Percentiles rank a stretch among this genome's conserved stretches.
phyloP scores from a whole-genome alignment of 2,888 invertebrate genomes.

The Eupithecia pulchellata region DNA sequence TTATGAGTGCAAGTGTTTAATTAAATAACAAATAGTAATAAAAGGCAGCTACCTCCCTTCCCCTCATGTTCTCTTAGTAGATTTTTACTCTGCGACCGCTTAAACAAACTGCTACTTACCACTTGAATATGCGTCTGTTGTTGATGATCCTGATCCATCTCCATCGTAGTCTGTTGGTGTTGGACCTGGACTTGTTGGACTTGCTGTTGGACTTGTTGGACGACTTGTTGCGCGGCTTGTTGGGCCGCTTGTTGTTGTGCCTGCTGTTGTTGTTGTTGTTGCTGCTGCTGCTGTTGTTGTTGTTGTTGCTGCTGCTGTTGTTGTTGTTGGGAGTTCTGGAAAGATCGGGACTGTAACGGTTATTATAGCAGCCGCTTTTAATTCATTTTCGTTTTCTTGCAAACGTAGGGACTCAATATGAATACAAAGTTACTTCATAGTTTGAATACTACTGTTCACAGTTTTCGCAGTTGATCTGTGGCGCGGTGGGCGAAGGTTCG shows the following conservation, averaged over 20 bases:
- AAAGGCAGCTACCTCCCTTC: too few relatives aligned
- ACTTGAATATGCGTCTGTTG: constrained; percentile 83
- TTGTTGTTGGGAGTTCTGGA: constrained; percentile 36
- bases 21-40: too few relatives aligned
- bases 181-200: constrained; percentile 68
- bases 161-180: constrained; percentile 67
- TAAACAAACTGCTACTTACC: constrained; percentile 55
- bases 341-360: constrained; percentile 32
- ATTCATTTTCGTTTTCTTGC: background rate
- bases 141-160: constrained; percentile 76
- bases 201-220: constrained; percentile 62
- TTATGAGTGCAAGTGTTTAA: too few relatives aligned
- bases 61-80: too few relatives aligned
- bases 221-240: constrained; percentile 57
- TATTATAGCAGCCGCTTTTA: constrained; percentile 31
- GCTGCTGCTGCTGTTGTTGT: constrained; percentile 53
- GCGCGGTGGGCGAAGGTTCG: too few relatives aligned
- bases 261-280: constrained; percentile 59
- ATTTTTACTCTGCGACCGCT: too few relatives aligned
- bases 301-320: constrained; percentile 63
- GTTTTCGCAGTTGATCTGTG: too few relatives aligned
- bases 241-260: constrained; percentile 73
- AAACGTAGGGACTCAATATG: background rate
- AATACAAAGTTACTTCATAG: background rate
- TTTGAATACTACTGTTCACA: too few relatives aligned